Conservation (phyloP, 2,797 vertebrate genomes). For the Micromesistius poutassou region DNA sequence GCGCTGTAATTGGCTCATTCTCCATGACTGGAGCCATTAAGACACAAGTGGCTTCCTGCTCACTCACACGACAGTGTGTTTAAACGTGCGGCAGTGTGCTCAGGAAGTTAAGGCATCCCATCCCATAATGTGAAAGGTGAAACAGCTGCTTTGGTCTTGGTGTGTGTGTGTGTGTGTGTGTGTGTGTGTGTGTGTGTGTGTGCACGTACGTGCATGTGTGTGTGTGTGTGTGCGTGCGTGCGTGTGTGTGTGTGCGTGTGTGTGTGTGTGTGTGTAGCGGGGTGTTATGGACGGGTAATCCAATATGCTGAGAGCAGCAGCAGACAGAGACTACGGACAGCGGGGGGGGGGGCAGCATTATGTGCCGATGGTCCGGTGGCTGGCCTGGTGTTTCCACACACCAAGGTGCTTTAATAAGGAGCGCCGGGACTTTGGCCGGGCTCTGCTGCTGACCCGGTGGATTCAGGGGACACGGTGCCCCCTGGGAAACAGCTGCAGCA, state of each 20-base stretch:
- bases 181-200: conserved; percentile 53
- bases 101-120: conserved; percentile 40
- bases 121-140: conserved; percentile 63
- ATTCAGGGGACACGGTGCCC: conserved; percentile 38
- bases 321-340: conserved; percentile 32
- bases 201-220: conserved; percentile 52
- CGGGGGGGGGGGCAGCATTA: conserved; percentile 41
- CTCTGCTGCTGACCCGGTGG: conserved; percentile 60
- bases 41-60: conserved; percentile 17
- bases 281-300: conserved; percentile 61
- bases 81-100: conserved; percentile 38
- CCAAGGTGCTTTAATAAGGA: conserved; percentile 67
- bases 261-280: neutral
- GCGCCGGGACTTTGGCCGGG: conserved; percentile 48
- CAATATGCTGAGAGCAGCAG: conserved; percentile 63
- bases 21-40: conserved; percentile 38
- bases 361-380: conserved; percentile 47
- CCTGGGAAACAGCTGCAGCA: conserved; percentile 69
- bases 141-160: conserved; percentile 48
- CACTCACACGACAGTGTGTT: conserved; percentile 23
- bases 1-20: conserved; percentile 43
- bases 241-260: conserved; percentile 46
- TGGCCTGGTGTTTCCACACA: conserved; percentile 45
- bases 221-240: conserved; percentile 37
- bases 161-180: neutral